Base-by-base conservation (phyloP, 2,888 invertebrate species). In the Lucinisca nassula region DNA sequence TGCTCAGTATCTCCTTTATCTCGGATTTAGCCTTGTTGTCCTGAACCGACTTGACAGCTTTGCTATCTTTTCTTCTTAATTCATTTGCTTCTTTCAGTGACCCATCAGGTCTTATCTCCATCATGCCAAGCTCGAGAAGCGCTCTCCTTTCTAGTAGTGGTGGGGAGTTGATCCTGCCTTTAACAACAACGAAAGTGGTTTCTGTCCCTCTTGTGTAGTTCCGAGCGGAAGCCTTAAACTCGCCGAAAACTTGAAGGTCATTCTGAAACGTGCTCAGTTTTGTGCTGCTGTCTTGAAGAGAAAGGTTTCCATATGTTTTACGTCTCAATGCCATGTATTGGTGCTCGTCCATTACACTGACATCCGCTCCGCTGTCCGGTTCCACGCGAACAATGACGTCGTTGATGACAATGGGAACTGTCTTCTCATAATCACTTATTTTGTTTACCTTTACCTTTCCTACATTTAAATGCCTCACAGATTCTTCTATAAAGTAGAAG, bases 301-400 rank as follows among this genome's bases (percentile, higher is more conserved):
- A n/a, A 30, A 40, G 35, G 37, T 37, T 30, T 17, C 49, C 30
- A 32, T 37, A 12, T 6, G 82, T 24, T 21, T 35, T 37, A 27
- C 35, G 38, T 32, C 12, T 40, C 12, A 35, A 24, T 21, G 74
- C 30, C 75, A 72, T 87, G 24, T 67, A 73, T 10, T 73, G 49
- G 35, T 24, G 24, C 30, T 80, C 80, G 30, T 80, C 73, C 80
- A 73, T 80, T 6, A 72, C 38, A 55, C 55, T 80, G 30, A 80
- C 73, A 40, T 80, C 80, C 35, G 80, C 80, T 21, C 73, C 80
- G 51, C 73, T 73, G 49, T 80, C 80, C 3, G 74, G 80, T 40
- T 80, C 79, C 6, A 72, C 79, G 17, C 49, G 61, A 24, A 79
- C 35, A 3, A 70, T 58, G 14, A 79, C 72, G 55, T 72, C 73